Evolutionary conservation across 2,797 vertebrate genomes (phyloP).

Genomic region (Parauchenoglanis ngamensis): DNA sequence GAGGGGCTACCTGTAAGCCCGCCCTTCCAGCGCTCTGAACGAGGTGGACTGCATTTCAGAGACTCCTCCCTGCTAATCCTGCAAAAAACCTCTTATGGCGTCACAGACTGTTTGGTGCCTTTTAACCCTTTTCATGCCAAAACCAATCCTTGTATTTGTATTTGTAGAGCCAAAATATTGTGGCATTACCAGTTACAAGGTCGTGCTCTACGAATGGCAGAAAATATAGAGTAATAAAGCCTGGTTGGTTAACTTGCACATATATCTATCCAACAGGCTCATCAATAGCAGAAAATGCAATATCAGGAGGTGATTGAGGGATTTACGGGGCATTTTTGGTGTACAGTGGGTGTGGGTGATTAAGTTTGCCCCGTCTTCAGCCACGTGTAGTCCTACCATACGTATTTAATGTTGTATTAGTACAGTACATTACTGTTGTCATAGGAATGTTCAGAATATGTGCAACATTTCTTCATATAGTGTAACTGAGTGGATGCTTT

Average conservation of each 20-base stretch:
- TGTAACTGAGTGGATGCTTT: slow-evolving; percentile 72
- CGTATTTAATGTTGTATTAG: slow-evolving; percentile 85
- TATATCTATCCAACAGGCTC: slow-evolving; percentile 40
- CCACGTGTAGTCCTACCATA: slow-evolving; percentile 75
- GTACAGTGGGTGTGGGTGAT: slow-evolving; percentile 45
- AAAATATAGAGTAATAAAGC: slow-evolving; percentile 25
- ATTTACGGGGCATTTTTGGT: slow-evolving; percentile 28
- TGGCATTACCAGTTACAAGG: slow-evolving; percentile 4
- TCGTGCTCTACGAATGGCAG: slow-evolving; percentile 25
- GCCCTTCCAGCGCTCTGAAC: slow-evolving; percentile 21
- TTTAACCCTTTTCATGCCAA: slow-evolving; percentile 69
- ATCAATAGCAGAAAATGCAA: slow-evolving; percentile 45
- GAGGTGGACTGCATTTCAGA: slow-evolving; percentile 39
- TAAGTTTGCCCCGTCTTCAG: slow-evolving; percentile 36
- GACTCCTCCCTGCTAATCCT: slow-evolving; percentile 43
- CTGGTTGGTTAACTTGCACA: slow-evolving; percentile 66
- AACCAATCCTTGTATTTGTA: slow-evolving; percentile 51
- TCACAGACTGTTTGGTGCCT: slow-evolving; percentile 67
- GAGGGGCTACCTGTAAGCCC: slow-evolving; percentile 7
- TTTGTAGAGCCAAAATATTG: slow-evolving; percentile 36
- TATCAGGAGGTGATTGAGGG: slow-evolving; percentile 31
- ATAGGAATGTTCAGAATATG: slow-evolving; percentile 81
- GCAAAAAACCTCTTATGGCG: slow-evolving; percentile 51
- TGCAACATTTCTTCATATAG: slow-evolving; percentile 76
- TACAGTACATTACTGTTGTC: slow-evolving; percentile 99